A percentile compares a stretch with the other conserved stretches of the same genome.
These are phyloP conservation scores for Brachypodius melanocephalos DNA, from an alignment of 2,113 vertebrate species.

Conservation along the genomic window DNA sequence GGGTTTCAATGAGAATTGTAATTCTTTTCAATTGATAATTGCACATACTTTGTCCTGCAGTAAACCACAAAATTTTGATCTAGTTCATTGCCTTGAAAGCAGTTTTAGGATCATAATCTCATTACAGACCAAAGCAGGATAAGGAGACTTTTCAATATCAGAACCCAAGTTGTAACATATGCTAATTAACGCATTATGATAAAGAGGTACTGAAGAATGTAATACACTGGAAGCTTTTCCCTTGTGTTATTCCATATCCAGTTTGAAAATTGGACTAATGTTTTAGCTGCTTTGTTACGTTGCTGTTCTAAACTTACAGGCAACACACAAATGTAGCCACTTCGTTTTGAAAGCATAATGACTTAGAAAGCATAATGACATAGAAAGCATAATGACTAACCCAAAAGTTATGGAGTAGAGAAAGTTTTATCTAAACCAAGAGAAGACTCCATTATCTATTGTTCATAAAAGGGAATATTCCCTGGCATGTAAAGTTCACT, in stretches of 20 bases:
- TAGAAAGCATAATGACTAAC: too few relatives aligned
- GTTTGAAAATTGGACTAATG: neutral
- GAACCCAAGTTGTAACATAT: neutral
- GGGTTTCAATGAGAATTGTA: neutral
- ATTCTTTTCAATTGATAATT: neutral
- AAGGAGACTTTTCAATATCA: neutral
- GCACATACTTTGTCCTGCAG: neutral
- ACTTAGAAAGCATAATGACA: too few relatives aligned
- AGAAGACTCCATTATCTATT: neutral
- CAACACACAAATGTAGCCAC: neutral
- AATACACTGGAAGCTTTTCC: neutral
- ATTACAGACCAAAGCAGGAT: neutral
- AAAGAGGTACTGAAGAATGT: neutral
- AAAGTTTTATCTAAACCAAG: neutral
- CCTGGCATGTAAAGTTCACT: neutral
- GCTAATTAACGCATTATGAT: neutral
- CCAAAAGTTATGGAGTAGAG: neutral
- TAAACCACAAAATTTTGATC: neutral
- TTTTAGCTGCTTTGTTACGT: neutral
- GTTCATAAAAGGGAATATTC: neutral
- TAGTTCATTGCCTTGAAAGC: neutral
- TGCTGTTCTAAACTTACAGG: neutral
- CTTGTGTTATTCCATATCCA: neutral
- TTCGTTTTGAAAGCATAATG: too few relatives aligned
- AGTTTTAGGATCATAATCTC: neutral